Conservation (phyloP, 2,113 vertebrate species). For the Crypturellus undulatus region DNA sequence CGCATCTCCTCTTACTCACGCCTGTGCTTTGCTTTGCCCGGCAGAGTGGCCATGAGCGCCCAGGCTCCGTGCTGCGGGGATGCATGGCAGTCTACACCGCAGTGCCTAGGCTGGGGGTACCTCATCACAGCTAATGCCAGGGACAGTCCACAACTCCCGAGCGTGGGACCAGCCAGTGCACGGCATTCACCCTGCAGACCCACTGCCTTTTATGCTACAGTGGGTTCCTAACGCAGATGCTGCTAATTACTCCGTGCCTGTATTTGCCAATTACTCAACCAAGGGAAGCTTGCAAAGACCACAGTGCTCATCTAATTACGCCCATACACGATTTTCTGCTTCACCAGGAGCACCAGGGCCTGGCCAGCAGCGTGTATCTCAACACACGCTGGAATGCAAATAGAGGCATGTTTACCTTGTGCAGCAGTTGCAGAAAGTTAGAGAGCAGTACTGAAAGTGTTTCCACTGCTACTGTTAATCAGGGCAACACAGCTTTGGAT, state of each 20-base stretch:
- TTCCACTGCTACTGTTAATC: background rate
- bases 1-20: background rate
- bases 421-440: background rate
- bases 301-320: background rate
- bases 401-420: background rate
- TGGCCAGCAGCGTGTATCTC: background rate
- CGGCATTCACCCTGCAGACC: background rate
- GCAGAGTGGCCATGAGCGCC: background rate
- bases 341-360: background rate
- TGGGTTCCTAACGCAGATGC: background rate
- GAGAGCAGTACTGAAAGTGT: background rate
- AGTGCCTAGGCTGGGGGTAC: fast-evolving
- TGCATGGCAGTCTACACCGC: no score
- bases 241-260: background rate
- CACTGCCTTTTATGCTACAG: background rate
- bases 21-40: background rate
- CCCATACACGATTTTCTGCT: background rate
- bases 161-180: background rate
- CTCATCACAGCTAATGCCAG: background rate
- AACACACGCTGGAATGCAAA: background rate
- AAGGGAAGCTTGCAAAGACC: background rate
- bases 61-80: no score
- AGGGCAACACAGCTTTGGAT: background rate
- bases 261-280: background rate
- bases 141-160: background rate